Conservation (phyloP, 1,140 invertebrate species). For the Temnothorax nylanderi region DNA sequence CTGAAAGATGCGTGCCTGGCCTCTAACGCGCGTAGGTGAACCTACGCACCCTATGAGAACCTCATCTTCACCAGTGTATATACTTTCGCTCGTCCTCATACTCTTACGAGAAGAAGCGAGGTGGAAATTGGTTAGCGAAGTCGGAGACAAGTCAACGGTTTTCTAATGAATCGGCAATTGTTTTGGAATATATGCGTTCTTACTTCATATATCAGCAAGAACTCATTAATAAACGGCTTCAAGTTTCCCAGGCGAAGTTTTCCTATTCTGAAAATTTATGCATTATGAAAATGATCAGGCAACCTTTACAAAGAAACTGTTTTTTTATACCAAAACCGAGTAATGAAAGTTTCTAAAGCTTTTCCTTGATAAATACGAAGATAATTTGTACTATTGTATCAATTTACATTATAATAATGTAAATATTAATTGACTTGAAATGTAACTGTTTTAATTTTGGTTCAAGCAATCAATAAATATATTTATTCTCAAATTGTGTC, state of each 20-base stretch:
- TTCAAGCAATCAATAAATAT: not conserved
- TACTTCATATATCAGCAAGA: slow-evolving; percentile 42
- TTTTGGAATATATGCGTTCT: slow-evolving; percentile 2
- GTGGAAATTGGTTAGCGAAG: slow-evolving; percentile 29
- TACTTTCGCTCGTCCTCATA: not conserved
- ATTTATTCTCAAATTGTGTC: not conserved
- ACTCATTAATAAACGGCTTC: slow-evolving; percentile 26
- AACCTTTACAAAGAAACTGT: not conserved
- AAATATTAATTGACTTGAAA: not conserved
- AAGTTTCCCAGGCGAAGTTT: slow-evolving; percentile 14
- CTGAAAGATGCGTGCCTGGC: slow-evolving; percentile 62
- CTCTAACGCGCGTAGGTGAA: slow-evolving; percentile 61
- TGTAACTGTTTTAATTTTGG: not conserved
- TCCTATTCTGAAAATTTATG: slow-evolving; percentile 15
- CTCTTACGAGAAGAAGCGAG: not conserved
- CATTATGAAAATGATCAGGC: not conserved
- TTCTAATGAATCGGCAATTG: slow-evolving; percentile 42
- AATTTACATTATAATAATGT: not conserved
- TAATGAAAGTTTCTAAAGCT: not conserved
- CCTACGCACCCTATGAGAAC: slow-evolving; percentile 70
- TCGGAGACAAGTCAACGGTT: slow-evolving; percentile 49
- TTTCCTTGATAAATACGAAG: not conserved
- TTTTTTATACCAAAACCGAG: not conserved
- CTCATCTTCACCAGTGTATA: slow-evolving; percentile 51
- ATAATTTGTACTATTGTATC: not conserved